Base-by-base conservation (phyloP, 2,888 invertebrate genomes). In the Escarpia spicata region DNA sequence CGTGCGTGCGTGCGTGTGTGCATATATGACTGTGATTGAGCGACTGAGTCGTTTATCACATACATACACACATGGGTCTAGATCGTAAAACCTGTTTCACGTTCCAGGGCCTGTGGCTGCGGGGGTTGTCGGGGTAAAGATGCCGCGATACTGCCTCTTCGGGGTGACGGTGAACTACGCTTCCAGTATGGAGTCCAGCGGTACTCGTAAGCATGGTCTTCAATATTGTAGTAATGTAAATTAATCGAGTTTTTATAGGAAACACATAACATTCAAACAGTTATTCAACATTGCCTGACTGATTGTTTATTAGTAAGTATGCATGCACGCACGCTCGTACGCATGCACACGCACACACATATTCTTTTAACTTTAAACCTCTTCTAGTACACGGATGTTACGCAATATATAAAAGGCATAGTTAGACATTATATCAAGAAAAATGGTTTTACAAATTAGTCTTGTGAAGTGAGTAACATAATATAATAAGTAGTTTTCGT, bases 111-210 rank as follows among this genome's bases (percentile, higher is more conserved):
- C 75, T 26, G 75, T 75, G 19, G 75, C 75, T 75, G 75, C 75
- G 6, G 75, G 75, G 2, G 75, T 75, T 26, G 75, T 75, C 75
- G 75, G 75, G 6, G 75, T 75, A 26, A 75, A 75, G 75, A 75
- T 75, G 75, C 75, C 75, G 0, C 75, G 75, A 26, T 75, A 75
- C 75, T 75, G 75, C n/a, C 75, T 75, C 75, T 75, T 75, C 75
- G 75, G 75, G 75, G 75, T 19, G n/a, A 26, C 75, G 75, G 75
- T 75, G 75, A 75, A 75, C n/a, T 75, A 75, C 75, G 75, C 75
- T 75, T 75, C 75, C 75, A n/a, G 75, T 26, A 75, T 75, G 75
- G 75, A 75, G 75, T 75, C 75, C 6, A 75, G 75, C n/a, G 75
- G 26, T 26, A n/a, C 75, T 75, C 75, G 75, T 75, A 75, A 75